Conservation (phyloP, 1,140 invertebrate genomes). For the Temnothorax longispinosus region DNA sequence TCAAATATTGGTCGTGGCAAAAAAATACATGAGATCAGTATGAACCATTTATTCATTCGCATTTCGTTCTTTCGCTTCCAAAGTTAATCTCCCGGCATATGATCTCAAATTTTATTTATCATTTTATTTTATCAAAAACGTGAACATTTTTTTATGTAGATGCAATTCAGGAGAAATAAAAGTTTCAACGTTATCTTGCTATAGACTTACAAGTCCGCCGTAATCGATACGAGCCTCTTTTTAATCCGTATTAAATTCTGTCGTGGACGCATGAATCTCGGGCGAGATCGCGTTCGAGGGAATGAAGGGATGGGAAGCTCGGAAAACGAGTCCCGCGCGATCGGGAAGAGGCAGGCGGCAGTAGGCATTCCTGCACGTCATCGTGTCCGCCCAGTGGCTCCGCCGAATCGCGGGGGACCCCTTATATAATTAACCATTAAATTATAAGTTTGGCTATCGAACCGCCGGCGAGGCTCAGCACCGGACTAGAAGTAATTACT, state of each 20-base stretch:
- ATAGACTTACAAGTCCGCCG: neutral
- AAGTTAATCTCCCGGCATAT: neutral
- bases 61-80: neutral
- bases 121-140: neutral
- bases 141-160: neutral
- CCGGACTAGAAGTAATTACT: conserved; percentile 85
- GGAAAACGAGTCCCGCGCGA: conserved; percentile 61
- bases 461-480: conserved; percentile 78
- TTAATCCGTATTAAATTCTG: conserved; percentile 19
- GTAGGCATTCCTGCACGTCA: conserved; percentile 85
- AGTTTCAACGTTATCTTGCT: neutral
- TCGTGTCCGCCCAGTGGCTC: conserved; percentile 85
- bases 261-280: neutral
- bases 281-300: neutral
- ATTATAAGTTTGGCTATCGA: conserved; percentile 86
- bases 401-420: conserved; percentile 82
- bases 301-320: neutral
- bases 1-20: neutral
- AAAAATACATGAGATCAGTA: neutral
- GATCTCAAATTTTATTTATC: neutral
- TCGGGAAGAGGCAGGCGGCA: conserved; percentile 6
- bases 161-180: neutral
- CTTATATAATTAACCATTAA: conserved; percentile 87
- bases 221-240: neutral
- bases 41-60: neutral